A percentile compares a stretch with the other conserved stretches of the same genome.
phyloP scores from a whole-genome alignment of 1,140 invertebrate species.

The Drosophila athabasca region DNA sequence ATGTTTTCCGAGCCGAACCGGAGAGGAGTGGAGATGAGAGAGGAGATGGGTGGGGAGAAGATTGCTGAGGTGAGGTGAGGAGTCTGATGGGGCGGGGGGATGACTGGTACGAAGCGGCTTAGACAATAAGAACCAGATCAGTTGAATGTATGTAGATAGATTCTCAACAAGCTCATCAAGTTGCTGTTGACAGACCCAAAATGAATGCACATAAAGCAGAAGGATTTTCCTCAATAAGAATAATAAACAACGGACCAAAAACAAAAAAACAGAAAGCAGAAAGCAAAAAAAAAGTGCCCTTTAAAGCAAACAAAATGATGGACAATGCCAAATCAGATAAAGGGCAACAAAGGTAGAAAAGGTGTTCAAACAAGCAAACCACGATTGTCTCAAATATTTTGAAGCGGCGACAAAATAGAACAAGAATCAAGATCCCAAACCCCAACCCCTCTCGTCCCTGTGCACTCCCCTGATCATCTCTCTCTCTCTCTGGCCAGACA shows the following conservation, averaged over 20 bases:
- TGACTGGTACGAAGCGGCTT: slow-evolving; percentile 26
- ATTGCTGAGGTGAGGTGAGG: slow-evolving; percentile 3
- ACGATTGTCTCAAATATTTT: slow-evolving; percentile 82
- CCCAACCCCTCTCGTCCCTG: slow-evolving; percentile 4
- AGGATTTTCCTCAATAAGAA: slow-evolving; percentile 71
- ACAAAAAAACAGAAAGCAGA: too few relatives aligned
- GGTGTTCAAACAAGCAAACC: slow-evolving; percentile 82
- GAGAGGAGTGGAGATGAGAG: not conserved
- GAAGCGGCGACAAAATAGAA: slow-evolving; percentile 76
- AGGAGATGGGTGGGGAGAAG: not conserved
- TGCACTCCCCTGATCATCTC: slow-evolving; percentile 16
- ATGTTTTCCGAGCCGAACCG: slow-evolving; percentile 22
- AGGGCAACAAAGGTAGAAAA: slow-evolving; percentile 63
- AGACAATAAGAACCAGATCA: slow-evolving; percentile 75
- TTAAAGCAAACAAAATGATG: slow-evolving; percentile 76
- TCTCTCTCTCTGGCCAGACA: slow-evolving; percentile 39
- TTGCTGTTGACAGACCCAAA: slow-evolving; percentile 62
- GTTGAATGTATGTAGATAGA: slow-evolving; percentile 33
- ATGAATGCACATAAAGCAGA: slow-evolving; percentile 21
- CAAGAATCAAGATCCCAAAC: slow-evolving; percentile 57
- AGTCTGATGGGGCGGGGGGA: slow-evolving; percentile 12
- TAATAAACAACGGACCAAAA: slow-evolving; percentile 61
- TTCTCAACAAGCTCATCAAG: slow-evolving; percentile 75
- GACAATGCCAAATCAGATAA: slow-evolving; percentile 77
- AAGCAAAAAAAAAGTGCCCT: slow-evolving; percentile 59